Conservation (phyloP, 1,140 invertebrate species). For the Scaptomyza pallida region DNA sequence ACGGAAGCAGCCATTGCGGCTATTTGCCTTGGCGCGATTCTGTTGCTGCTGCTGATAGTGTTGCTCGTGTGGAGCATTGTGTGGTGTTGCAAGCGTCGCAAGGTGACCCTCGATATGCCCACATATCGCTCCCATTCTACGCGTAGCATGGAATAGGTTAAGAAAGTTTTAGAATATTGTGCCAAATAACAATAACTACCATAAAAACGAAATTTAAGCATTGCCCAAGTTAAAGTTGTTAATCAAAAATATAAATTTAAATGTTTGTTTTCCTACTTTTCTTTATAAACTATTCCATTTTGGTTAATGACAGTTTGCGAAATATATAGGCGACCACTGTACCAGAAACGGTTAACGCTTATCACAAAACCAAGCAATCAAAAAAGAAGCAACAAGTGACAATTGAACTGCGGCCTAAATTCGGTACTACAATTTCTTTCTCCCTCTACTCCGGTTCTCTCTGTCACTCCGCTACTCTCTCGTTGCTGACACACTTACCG, state of each 20-base stretch:
- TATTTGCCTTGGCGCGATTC: slow-evolving; percentile 85
- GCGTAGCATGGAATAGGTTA: slow-evolving; percentile 74
- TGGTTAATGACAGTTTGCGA: no score
- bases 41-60: slow-evolving; percentile 85
- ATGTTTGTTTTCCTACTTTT: no score
- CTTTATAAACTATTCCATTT: no score
- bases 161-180: slow-evolving; percentile 4
- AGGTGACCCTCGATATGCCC: slow-evolving; percentile 85
- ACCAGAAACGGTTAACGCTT: slow-evolving; percentile 32
- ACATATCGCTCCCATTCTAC: slow-evolving; percentile 84
- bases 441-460: neutral
- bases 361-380: slow-evolving; percentile 7
- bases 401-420: slow-evolving; percentile 27
- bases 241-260: slow-evolving; percentile 7
- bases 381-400: slow-evolving; percentile 44
- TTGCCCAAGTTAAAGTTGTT: slow-evolving; percentile 16
- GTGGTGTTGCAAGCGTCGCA: slow-evolving; percentile 85
- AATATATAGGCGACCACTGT: neutral
- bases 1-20: slow-evolving; percentile 85
- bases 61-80: slow-evolving; percentile 84
- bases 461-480: neutral
- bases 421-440: neutral
- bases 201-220: slow-evolving; percentile 7
- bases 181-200: slow-evolving; percentile 27
- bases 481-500: slow-evolving; percentile 75